Percentiles rank a stretch among this genome's conserved stretches.
Conservation (phyloP, 2,797 vertebrate species). For the Chelmon rostratus region DNA sequence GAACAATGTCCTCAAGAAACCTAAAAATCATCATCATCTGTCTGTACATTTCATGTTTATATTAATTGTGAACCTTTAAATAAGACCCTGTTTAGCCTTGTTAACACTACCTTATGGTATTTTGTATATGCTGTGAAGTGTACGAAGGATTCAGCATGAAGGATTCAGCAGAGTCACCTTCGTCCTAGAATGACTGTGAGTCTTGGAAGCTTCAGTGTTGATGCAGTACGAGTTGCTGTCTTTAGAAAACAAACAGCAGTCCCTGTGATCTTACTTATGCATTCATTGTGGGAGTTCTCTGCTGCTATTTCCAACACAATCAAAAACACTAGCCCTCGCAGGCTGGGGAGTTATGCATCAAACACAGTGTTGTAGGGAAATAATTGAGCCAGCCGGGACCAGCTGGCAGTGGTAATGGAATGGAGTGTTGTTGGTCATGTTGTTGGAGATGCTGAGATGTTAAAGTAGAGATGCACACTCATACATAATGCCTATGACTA, state of each 20-base stretch:
- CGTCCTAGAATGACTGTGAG: background rate
- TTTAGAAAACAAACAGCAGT: slow-evolving; percentile 29
- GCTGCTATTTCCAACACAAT: slow-evolving; percentile 53
- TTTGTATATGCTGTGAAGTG: too few species aligned
- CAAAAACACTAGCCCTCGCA: slow-evolving; percentile 57
- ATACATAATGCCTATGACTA: slow-evolving; percentile 39
- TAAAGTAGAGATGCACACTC: slow-evolving; percentile 35
- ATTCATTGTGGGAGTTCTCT: slow-evolving; percentile 51
- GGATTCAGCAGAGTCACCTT: slow-evolving; percentile 1
- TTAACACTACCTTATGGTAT: background rate
- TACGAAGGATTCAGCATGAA: too few species aligned
- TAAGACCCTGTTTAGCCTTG: background rate
- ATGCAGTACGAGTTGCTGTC: slow-evolving; percentile 5
- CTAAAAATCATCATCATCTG: background rate
- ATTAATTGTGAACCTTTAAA: background rate
- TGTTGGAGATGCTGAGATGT: slow-evolving; percentile 45
- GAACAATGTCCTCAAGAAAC: background rate
- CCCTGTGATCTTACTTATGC: slow-evolving; percentile 52
- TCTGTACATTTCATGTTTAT: background rate
- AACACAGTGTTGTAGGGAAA: slow-evolving; percentile 56
- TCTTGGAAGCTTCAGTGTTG: slow-evolving; percentile 20
- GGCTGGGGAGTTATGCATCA: slow-evolving; percentile 58
- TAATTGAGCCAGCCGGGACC: slow-evolving; percentile 74
- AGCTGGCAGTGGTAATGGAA: slow-evolving; percentile 39
- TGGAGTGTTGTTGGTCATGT: slow-evolving; percentile 30